These are phyloP conservation scores for Fukomys damarensis DNA, from an alignment of 2,113 vertebrate genomes.

Conservation along the genomic window DNA sequence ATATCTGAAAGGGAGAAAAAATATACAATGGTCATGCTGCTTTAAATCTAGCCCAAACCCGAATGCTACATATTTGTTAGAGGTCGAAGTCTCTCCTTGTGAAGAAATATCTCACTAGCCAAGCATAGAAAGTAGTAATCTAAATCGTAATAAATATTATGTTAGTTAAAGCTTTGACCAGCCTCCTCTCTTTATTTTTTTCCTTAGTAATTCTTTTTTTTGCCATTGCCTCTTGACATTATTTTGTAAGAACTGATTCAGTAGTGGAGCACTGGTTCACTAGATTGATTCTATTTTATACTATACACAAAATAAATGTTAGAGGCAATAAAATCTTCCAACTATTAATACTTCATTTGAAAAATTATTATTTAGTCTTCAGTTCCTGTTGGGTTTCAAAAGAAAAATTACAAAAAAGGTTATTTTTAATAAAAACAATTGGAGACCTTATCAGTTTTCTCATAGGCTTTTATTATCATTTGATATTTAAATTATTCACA, in stretches of 20 bases:
- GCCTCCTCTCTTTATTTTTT: rapidly evolving
- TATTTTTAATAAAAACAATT: conserved; percentile 21
- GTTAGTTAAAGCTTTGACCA: neutral
- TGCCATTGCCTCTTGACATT: neutral
- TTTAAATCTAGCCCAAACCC: neutral
- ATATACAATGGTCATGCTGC: neutral
- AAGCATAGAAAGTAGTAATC: neutral
- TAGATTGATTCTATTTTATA: neutral
- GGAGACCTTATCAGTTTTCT: conserved; percentile 11
- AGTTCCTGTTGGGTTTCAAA: neutral
- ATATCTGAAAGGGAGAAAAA: neutral
- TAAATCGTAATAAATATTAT: neutral
- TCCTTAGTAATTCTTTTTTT: neutral
- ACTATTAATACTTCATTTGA: neutral
- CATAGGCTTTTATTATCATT: neutral
- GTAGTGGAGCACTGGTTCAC: neutral
- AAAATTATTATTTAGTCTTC: neutral
- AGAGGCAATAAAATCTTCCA: neutral
- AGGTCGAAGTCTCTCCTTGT: neutral
- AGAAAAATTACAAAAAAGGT: neutral
- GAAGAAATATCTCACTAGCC: neutral
- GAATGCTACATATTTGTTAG: neutral
- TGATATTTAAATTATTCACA: conserved; percentile 21
- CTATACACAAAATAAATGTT: neutral
- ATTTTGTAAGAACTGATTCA: neutral